Percentiles rank a stretch among this genome's conserved stretches.
Evolutionary conservation across 2,888 invertebrate genomes (phyloP).

Genomic region (Patella depressa): DNA sequence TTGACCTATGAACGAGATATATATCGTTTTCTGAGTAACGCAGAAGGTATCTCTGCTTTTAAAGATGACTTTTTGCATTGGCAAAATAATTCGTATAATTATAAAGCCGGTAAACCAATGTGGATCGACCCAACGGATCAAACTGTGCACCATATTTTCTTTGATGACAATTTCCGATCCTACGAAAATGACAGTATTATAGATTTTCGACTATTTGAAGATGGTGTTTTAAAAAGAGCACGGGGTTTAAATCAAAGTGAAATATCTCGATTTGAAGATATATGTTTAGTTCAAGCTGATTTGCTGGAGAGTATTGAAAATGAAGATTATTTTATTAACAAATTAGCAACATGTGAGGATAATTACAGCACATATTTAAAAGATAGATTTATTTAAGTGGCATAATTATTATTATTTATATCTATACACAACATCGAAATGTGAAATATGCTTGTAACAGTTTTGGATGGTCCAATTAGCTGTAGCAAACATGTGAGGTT

Average conservation of each 20-base stretch:
- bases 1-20: conserved; percentile 48
- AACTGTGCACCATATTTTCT: conserved; percentile 67
- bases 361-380: conserved; percentile 51
- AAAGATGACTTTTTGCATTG: conserved; percentile 68
- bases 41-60: conserved; percentile 62
- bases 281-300: conserved; percentile 67
- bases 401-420: no score
- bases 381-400: conserved; percentile 8
- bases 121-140: conserved; percentile 64
- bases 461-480: no score
- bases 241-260: conserved; percentile 55
- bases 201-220: conserved; percentile 61
- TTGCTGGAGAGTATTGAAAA: conserved; percentile 63
- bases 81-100: conserved; percentile 63
- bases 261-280: conserved; percentile 57
- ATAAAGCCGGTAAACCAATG: conserved; percentile 64
- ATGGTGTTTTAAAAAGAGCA: conserved; percentile 40
- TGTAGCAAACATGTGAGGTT: no score
- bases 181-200: conserved; percentile 69
- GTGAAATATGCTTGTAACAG: no score
- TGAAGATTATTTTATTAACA: conserved; percentile 63
- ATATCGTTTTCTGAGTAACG: conserved; percentile 56
- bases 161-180: conserved; percentile 69
- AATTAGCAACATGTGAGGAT: conserved; percentile 59
- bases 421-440: no score